Conservation (phyloP, 2,113 vertebrate genomes). For the Amblyopsis rosae region DNA sequence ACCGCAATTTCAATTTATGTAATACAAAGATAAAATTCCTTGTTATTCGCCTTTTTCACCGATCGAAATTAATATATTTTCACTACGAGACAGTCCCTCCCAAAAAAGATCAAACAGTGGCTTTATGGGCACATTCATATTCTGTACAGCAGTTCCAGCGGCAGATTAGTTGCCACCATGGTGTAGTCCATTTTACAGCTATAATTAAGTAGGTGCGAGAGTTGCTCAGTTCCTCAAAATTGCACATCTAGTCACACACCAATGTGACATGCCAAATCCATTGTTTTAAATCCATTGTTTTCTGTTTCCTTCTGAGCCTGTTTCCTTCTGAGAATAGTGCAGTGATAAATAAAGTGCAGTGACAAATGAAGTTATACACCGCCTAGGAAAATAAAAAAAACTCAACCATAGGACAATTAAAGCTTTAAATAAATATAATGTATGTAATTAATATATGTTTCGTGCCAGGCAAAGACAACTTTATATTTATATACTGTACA, state of each 20-base stretch:
- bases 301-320: no score
- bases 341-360: no score
- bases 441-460: no score
- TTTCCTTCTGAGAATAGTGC: no score
- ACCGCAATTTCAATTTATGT: neutral
- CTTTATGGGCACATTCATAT: constrained; percentile 40
- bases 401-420: no score
- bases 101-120: neutral
- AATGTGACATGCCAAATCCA: neutral
- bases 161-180: constrained; percentile 22
- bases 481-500: no score
- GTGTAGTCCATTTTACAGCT: constrained; percentile 23
- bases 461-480: no score
- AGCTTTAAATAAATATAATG: no score
- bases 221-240: constrained; percentile 1
- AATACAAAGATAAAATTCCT: neutral
- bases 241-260: neutral
- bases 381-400: no score
- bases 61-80: no score
- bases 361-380: no score
- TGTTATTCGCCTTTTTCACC: neutral
- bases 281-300: no score
- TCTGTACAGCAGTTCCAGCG: constrained; percentile 7
- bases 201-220: constrained; percentile 26
- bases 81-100: neutral